Conservation (phyloP, 1,140 invertebrate genomes). For the Diploscapter pachys region DNA sequence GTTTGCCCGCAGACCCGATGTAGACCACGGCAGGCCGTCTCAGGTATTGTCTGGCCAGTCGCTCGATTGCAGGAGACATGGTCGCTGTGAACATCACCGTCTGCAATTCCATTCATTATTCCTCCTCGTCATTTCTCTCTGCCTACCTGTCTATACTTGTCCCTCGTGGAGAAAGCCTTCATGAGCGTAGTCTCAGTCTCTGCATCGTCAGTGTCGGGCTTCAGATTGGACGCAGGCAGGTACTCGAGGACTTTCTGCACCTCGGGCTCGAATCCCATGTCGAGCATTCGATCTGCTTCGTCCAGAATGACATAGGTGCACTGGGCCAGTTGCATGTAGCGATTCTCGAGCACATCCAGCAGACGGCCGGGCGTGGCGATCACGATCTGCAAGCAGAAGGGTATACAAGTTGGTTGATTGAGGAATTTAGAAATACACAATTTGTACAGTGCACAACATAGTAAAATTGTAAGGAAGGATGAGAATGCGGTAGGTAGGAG, state of each 20-base stretch:
- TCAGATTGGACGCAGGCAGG: slow-evolving; percentile 96
- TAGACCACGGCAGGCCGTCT: slow-evolving; percentile 93
- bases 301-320: slow-evolving; percentile 74
- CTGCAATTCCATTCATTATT: slow-evolving; percentile 60
- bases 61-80: slow-evolving; percentile 95
- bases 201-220: slow-evolving; percentile 95
- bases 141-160: slow-evolving; percentile 84
- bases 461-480: too few species aligned
- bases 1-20: slow-evolving; percentile 96
- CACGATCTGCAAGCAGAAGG: slow-evolving; percentile 74
- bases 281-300: slow-evolving; percentile 95
- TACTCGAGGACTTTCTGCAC: slow-evolving; percentile 97
- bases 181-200: slow-evolving; percentile 87
- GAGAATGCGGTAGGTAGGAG: too few species aligned
- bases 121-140: slow-evolving; percentile 7
- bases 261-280: slow-evolving; percentile 98
- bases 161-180: slow-evolving; percentile 82
- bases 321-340: slow-evolving; percentile 90
- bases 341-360: slow-evolving; percentile 96
- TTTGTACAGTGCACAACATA: too few species aligned
- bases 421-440: too few species aligned
- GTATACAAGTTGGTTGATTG: too few species aligned
- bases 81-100: slow-evolving; percentile 99
- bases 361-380: slow-evolving; percentile 98
- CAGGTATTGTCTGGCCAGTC: slow-evolving; percentile 88